Evolutionary conservation across 1,140 invertebrate genomes (phyloP).

Genomic region (Oryctes rhinoceros): DNA sequence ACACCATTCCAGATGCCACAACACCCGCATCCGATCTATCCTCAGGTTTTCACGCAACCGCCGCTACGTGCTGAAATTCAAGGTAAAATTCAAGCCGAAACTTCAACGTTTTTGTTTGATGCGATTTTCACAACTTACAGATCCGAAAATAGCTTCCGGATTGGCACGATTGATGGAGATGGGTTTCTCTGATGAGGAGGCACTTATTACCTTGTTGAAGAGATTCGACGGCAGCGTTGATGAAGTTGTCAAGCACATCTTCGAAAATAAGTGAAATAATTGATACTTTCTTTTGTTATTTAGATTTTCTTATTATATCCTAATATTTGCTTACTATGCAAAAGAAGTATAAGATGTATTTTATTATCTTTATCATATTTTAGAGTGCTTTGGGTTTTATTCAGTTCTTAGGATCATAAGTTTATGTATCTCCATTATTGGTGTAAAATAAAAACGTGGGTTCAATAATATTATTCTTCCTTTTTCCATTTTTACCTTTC

Average conservation of each 20-base stretch:
- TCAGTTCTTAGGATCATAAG: neutral
- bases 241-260: constrained; percentile 45
- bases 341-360: neutral
- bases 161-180: constrained; percentile 78
- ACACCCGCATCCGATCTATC: neutral
- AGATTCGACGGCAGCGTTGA: constrained; percentile 57
- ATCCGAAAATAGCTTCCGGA: constrained; percentile 69
- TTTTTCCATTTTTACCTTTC: too few relatives aligned
- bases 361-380: neutral
- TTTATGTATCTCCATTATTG: neutral
- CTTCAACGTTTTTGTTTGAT: neutral
- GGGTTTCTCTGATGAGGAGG: constrained; percentile 82
- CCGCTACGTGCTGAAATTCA: neutral
- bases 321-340: too few relatives aligned
- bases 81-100: constrained; percentile 8
- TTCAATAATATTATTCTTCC: neutral
- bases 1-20: neutral
- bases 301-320: too few relatives aligned
- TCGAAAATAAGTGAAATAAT: constrained; percentile 39
- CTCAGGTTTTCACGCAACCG: neutral
- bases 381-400: neutral
- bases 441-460: neutral
- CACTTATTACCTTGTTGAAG: constrained; percentile 66
- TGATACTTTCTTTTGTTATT: too few relatives aligned
- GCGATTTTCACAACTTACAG: constrained; percentile 57